These are phyloP conservation scores for Athripsodes cinereus DNA, from an alignment of 2,888 invertebrate genomes.

Conservation along the genomic window DNA sequence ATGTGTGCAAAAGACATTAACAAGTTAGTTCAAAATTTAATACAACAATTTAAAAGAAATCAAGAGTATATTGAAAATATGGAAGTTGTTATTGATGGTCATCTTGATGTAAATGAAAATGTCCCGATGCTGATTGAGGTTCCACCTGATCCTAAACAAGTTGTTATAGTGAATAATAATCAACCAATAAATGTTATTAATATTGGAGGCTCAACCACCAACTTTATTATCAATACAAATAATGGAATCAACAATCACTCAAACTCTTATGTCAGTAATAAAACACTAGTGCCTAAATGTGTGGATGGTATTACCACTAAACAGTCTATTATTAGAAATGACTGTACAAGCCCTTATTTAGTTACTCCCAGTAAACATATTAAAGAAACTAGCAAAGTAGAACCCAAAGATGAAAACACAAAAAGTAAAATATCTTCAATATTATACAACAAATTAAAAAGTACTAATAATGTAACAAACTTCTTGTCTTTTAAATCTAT, in stretches of 20 bases:
- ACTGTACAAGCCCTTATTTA: no score
- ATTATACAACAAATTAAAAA: background rate
- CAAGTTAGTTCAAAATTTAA: constrained; percentile 51
- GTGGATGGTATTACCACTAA: background rate
- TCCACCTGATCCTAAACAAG: constrained; percentile 12
- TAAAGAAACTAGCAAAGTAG: no score
- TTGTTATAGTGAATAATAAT: background rate
- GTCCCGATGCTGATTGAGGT: constrained; percentile 47
- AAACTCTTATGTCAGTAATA: background rate
- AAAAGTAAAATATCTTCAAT: background rate
- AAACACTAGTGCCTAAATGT: background rate
- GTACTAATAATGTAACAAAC: background rate
- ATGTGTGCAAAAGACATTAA: constrained; percentile 56
- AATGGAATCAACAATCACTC: background rate
- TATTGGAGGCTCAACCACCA: background rate
- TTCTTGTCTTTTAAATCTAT: no score
- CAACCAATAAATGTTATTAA: background rate
- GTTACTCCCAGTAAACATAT: background rate
- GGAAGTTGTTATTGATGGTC: constrained; percentile 22
- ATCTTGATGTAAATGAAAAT: constrained; percentile 8
- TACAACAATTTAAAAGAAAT: constrained; percentile 35
- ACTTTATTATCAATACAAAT: background rate
- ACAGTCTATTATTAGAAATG: background rate
- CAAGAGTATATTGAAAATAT: constrained; percentile 25
- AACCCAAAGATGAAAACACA: background rate